Conservation (phyloP, 2,888 invertebrate species). For the Norana najaformis region DNA sequence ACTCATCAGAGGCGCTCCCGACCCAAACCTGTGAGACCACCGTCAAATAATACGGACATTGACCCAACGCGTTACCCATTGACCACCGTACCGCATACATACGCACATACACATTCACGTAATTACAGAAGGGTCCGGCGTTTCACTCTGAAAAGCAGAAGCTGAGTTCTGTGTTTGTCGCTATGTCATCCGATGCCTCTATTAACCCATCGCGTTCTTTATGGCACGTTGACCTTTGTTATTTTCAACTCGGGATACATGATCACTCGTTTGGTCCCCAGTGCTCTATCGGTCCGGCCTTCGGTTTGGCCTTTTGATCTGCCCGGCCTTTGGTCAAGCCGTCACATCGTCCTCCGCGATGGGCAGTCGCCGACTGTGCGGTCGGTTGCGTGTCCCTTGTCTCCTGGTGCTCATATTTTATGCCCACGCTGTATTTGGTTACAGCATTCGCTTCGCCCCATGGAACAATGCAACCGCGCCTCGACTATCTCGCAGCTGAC, state of each 20-base stretch:
- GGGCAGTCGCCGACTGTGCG: neutral
- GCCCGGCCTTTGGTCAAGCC: neutral
- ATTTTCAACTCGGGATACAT: neutral
- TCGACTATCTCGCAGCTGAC: neutral
- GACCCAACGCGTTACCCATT: too few relatives aligned
- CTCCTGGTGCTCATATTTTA: neutral
- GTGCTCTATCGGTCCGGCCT: neutral
- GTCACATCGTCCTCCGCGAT: neutral
- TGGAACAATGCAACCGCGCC: neutral
- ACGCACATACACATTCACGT: neutral
- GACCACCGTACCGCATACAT: neutral
- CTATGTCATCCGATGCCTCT: neutral
- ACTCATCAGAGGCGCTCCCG: too few relatives aligned
- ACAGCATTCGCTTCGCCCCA: neutral
- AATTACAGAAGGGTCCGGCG: neutral
- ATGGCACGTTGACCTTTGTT: neutral
- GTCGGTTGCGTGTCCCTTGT: neutral
- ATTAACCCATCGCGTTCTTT: neutral
- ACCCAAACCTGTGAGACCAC: too few relatives aligned
- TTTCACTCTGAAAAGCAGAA: neutral
- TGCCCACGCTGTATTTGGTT: neutral
- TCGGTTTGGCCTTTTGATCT: neutral
- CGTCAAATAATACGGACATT: too few relatives aligned
- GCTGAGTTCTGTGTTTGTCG: neutral
- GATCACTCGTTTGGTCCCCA: neutral